Percentiles rank a stretch among this genome's conserved stretches.
Evolutionary conservation across 2,113 vertebrate genomes (phyloP).

Genomic region (Uropsilus gracilis): DNA sequence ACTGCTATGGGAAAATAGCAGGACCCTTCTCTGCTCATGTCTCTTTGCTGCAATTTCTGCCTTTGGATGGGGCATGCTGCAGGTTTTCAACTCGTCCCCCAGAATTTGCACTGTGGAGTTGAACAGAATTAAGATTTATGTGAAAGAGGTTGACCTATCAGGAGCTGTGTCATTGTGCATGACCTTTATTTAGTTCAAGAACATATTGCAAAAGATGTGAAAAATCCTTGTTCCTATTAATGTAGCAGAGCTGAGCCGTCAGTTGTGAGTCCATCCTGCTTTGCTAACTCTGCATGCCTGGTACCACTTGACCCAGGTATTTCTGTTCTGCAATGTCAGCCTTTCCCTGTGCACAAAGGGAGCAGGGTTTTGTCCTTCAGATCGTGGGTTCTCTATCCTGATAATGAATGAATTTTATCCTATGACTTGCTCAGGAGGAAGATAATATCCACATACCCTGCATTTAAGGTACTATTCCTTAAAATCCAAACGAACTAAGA

Average conservation of each 20-base stretch:
- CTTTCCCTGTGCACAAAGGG: neutral
- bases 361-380: constrained; percentile 57
- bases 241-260: constrained; percentile 67
- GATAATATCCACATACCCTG: neutral
- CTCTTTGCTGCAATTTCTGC: neutral
- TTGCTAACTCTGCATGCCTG: constrained; percentile 66
- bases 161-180: constrained; percentile 26
- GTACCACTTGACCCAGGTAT: constrained; percentile 75
- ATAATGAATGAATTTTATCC: neutral
- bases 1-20: neutral
- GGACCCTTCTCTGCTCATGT: neutral
- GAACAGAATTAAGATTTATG: constrained; percentile 41
- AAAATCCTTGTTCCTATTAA: constrained; percentile 66
- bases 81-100: neutral
- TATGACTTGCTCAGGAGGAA: constrained; percentile 7
- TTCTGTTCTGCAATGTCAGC: constrained; percentile 75
- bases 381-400: neutral
- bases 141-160: constrained; percentile 19
- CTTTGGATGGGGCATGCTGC: neutral
- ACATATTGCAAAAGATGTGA: constrained; percentile 63
- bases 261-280: constrained; percentile 62
- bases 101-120: constrained; percentile 26
- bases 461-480: neutral
- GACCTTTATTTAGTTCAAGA: constrained; percentile 68
- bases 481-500: neutral